Evolutionary conservation across 2,888 invertebrate species (phyloP).

Genomic region (Plutella xylostella): DNA sequence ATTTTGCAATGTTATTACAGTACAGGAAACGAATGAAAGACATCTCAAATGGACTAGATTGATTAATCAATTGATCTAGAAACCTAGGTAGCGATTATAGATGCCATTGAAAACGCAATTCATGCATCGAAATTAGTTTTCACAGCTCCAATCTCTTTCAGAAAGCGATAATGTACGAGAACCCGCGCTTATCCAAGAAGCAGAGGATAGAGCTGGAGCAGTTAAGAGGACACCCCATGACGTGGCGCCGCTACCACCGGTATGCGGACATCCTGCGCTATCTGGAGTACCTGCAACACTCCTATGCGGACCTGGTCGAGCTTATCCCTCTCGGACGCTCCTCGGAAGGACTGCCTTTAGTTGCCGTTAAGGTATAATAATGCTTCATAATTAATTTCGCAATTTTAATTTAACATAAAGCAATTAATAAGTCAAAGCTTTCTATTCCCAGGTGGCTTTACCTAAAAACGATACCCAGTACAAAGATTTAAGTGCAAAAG

Average conservation of each 20-base stretch:
- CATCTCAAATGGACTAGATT: too few species aligned
- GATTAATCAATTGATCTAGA: too few species aligned
- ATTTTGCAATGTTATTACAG: too few species aligned
- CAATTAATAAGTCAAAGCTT: neutral
- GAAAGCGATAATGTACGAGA: slow-evolving; percentile 77
- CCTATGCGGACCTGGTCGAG: slow-evolving; percentile 74
- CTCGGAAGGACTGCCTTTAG: slow-evolving; percentile 77
- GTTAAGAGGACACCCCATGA: slow-evolving; percentile 72
- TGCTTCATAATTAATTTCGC: too few species aligned
- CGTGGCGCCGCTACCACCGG: slow-evolving; percentile 79
- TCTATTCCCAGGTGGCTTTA: slow-evolving; percentile 35
- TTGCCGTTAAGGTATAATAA: slow-evolving; percentile 75
- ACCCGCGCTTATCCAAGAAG: slow-evolving; percentile 73
- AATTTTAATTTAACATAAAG: too few species aligned
- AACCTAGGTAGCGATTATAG: too few species aligned
- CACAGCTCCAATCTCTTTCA: too few species aligned
- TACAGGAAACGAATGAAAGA: too few species aligned
- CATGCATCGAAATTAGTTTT: too few species aligned
- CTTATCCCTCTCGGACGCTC: slow-evolving; percentile 79
- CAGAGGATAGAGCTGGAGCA: slow-evolving; percentile 70
- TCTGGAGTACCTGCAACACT: slow-evolving; percentile 74
- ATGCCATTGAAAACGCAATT: too few species aligned
- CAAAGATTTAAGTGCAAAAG: slow-evolving; percentile 26
- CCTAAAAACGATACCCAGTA: slow-evolving; percentile 37
- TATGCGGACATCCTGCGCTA: slow-evolving; percentile 77